Conservation (phyloP, 1,140 invertebrate genomes). For the Subanguina moxae region DNA sequence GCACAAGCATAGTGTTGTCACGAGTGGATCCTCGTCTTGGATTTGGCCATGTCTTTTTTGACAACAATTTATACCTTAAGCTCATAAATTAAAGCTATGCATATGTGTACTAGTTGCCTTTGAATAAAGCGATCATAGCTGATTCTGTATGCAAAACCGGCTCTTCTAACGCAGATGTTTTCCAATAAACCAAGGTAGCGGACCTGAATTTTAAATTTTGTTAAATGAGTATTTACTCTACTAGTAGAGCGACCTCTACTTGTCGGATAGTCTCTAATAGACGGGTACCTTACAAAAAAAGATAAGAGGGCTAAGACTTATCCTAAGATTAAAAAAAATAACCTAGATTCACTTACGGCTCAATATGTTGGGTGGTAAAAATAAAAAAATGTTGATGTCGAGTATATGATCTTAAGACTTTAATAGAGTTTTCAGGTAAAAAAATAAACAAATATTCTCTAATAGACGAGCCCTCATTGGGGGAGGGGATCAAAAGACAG, state of each 20-base stretch:
- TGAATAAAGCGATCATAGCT: slow-evolving; percentile 67
- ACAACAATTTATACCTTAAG: slow-evolving; percentile 87
- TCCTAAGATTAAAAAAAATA: not conserved
- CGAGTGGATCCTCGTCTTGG: slow-evolving; percentile 72
- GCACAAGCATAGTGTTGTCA: slow-evolving; percentile 77
- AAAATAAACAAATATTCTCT: too few species aligned
- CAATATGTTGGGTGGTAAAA: too few species aligned
- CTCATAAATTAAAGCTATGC: slow-evolving; percentile 2
- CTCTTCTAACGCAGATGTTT: slow-evolving; percentile 68
- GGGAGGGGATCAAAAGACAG: too few species aligned
- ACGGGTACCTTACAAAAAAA: too few species aligned
- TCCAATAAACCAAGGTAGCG: slow-evolving; percentile 69
- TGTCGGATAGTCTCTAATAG: too few species aligned
- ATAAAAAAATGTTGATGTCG: too few species aligned
- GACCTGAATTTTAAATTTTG: slow-evolving; percentile 64
- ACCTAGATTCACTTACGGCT: too few species aligned
- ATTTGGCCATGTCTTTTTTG: slow-evolving; percentile 87
- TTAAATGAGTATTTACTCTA: not conserved
- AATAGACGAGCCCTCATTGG: too few species aligned
- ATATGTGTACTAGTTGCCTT: slow-evolving; percentile 6
- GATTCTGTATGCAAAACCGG: slow-evolving; percentile 68
- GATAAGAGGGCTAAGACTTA: too few species aligned
- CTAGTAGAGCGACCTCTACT: too few species aligned
- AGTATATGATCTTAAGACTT: too few species aligned
- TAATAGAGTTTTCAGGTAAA: too few species aligned